Base-by-base conservation (phyloP, 2,888 invertebrate genomes). In the Galeopsomyia nigrocyanea region DNA sequence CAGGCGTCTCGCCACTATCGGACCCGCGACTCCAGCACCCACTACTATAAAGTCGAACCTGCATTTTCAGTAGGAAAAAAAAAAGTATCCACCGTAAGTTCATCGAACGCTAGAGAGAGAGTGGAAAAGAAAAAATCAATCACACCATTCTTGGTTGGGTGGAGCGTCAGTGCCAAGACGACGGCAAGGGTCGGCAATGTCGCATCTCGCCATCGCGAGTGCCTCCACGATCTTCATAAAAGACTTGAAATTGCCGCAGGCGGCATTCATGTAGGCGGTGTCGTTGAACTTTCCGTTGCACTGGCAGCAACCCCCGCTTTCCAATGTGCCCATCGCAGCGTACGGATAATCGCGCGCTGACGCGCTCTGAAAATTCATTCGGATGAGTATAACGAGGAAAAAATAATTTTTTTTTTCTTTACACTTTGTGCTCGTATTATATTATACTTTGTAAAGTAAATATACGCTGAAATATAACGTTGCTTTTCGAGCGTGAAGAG, bases 1-100 rank as follows among this genome's bases (percentile, higher is more conserved):
- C 17, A 89, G 80, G 58, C 89, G 80, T 70, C 86, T 83, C 0
- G 89, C 89, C 13, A 89, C 78, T 22, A 89, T 87, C 6, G 88
- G 85, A 9, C 89, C 89, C 5, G 88, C 83, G 1, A 87, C 82
- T 14, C 88, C 88, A 13, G 86, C 87, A 0, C 88, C 88, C 7
- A 88, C 83, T 47, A 88, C 79, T 69, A 88, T 84, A 70, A 88
- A 88, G 77, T 88, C 88, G 76, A 81, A 88, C 82, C 86, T 86
- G 67, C 53, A 10, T 1, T 46, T 0, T 7, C 16, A 9, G 21
- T 46, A 49, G 21, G 5, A 19, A 63, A 26, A 17, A 51, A 21
- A 51, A 6, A 31, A n/a, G 10, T 39, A 39, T 5, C 39, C 2
- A 39, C 7, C 39, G 39, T 10, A 39, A 39, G 13, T 39, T 39